Base-by-base conservation (phyloP, 2,113 vertebrate species). In the Leptodactylus fuscus region DNA sequence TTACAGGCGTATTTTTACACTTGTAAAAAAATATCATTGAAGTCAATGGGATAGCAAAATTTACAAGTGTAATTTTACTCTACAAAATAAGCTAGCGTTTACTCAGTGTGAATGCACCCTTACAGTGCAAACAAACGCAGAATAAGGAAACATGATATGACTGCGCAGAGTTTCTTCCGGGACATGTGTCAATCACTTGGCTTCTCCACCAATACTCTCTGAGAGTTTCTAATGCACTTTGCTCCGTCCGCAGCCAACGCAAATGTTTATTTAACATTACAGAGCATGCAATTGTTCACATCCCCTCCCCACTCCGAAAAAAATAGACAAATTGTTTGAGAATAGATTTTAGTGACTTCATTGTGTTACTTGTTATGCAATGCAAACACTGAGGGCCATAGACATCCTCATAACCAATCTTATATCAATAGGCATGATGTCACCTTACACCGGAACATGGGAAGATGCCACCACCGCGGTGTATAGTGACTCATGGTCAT, bases 261-360 rank as follows among this genome's bases (percentile, higher is more conserved):
- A 75, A 83, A 83, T 76, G 82, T 83, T 83, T 75, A 83, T 71
- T 71, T 49, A 55, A 22, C 20, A 51, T 76, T 46, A 84, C 73
- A 84, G 82, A 84, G 55, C 46, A 77, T 46, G 62, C 27, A 49
- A 76, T 84, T 65, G 82, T 84, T 84, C 27, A 46, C 36, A 65
- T 51, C n/a, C 22, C 71, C 53, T 53, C 82, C 70, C 24, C 55
- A 53, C 69, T 20, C 67, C 34, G 13, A 70, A n/a, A 27, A 65
- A 70, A 13, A 60, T 11, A 62, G 82, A 38, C 29, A 77, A 77
- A 84, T 84, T 84, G 82, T 84, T 77, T 84, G 49, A 76, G 38
- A 27, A 84, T 84, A 51, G 82, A 84, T 84, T 84, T 77, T 49
- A 29, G 71, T 84, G 82, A 65, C 82, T 84, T 65, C 73, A 83